A percentile compares a stretch with the other conserved stretches of the same genome.
phyloP scores from a whole-genome alignment of 2,888 invertebrate genomes.

The Netelia inedita region DNA sequence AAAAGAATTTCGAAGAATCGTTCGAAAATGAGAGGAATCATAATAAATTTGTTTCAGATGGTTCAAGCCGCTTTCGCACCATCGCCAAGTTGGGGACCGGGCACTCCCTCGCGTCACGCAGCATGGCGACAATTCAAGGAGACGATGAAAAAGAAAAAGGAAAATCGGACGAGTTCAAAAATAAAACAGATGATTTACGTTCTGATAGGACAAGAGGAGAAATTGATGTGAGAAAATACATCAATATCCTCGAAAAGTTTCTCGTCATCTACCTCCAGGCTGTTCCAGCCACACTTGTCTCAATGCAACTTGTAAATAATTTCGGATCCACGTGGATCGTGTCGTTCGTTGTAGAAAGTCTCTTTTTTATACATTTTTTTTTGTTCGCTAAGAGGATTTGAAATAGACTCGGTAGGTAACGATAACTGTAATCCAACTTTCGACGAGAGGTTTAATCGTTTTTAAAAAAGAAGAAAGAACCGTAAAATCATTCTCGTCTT shows the following conservation, averaged over 20 bases:
- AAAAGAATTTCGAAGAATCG: slow-evolving; percentile 28
- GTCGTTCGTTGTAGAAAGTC: slow-evolving; percentile 26
- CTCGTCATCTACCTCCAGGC: slow-evolving; percentile 45
- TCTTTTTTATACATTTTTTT: slow-evolving; percentile 29
- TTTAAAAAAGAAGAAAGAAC: no score
- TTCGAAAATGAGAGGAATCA: slow-evolving; percentile 8
- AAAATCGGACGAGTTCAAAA: slow-evolving; percentile 69
- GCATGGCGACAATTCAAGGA: slow-evolving; percentile 84
- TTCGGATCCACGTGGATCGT: slow-evolving; percentile 54
- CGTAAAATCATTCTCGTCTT: no score
- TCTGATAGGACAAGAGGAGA: slow-evolving; percentile 69
- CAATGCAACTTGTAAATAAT: slow-evolving; percentile 56
- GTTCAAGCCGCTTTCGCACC: slow-evolving; percentile 79
- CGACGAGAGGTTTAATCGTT: no score
- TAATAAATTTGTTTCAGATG: slow-evolving; percentile 76
- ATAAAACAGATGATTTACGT: slow-evolving; percentile 72
- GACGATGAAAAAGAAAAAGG: slow-evolving; percentile 68
- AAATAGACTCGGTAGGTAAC: neutral
- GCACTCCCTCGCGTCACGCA: slow-evolving; percentile 75
- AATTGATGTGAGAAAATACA: slow-evolving; percentile 66
- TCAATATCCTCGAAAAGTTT: slow-evolving; percentile 8
- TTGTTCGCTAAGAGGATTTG: slow-evolving; percentile 14
- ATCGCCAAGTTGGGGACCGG: slow-evolving; percentile 84
- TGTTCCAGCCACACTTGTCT: slow-evolving; percentile 16
- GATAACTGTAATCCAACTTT: no score